Percentiles rank a stretch among this genome's conserved stretches.
These are phyloP conservation scores for Antheraea pernyi DNA, from an alignment of 1,140 invertebrate genomes.

Conservation along the genomic window DNA sequence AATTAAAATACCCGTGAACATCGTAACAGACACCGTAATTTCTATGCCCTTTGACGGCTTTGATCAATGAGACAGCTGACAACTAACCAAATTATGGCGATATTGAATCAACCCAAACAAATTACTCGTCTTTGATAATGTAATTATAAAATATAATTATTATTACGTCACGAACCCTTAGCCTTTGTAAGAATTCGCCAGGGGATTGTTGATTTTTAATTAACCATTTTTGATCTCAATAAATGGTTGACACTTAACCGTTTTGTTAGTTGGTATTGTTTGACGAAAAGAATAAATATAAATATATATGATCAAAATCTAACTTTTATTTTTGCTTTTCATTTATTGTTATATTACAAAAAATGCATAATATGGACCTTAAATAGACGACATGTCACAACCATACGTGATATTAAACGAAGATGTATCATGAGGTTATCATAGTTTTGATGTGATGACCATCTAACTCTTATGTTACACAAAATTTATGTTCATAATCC, in stretches of 20 bases:
- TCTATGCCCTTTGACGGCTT: slow-evolving; percentile 30
- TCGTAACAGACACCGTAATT: slow-evolving; percentile 19
- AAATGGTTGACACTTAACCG: background rate
- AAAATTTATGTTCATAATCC: too few species aligned
- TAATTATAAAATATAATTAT: slow-evolving; percentile 62
- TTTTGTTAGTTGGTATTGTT: background rate
- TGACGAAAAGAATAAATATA: background rate
- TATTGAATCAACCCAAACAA: slow-evolving; percentile 51
- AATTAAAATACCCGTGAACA: slow-evolving; percentile 28
- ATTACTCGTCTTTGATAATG: slow-evolving; percentile 48
- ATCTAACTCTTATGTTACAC: too few species aligned
- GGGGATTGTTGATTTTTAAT: slow-evolving; percentile 2
- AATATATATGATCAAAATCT: too few species aligned
- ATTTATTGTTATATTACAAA: too few species aligned
- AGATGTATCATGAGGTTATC: too few species aligned
- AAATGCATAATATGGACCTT: too few species aligned
- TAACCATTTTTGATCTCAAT: background rate
- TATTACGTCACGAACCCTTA: slow-evolving; percentile 51
- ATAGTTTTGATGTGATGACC: too few species aligned
- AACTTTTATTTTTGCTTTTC: too few species aligned
- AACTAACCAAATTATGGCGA: slow-evolving; percentile 35
- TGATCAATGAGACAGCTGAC: slow-evolving; percentile 39
- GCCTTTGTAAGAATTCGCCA: slow-evolving; percentile 27
- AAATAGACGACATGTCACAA: too few species aligned
- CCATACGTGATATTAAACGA: too few species aligned